Conservation (phyloP, 2,888 invertebrate species). For the Enchytraeus crypticus region DNA sequence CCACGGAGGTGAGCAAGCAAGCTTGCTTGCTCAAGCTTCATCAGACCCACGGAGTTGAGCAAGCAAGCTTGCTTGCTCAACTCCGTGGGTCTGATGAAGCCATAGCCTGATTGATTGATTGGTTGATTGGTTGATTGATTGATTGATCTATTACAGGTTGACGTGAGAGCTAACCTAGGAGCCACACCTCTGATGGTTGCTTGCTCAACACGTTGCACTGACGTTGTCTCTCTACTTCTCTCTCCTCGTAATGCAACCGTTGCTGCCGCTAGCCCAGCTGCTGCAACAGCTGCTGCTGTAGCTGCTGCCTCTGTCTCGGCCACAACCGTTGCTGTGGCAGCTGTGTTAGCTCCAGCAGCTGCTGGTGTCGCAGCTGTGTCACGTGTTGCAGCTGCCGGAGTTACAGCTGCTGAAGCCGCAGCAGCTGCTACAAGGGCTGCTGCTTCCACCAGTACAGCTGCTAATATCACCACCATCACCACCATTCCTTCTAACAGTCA, state of each 20-base stretch:
- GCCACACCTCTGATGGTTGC: conserved; percentile 31
- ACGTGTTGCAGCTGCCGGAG: neutral
- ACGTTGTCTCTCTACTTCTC: conserved; percentile 17
- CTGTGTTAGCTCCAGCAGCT: neutral
- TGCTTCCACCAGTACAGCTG: neutral
- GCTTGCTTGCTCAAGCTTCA: conserved; percentile 28
- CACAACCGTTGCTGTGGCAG: neutral
- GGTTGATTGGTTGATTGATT: no score
- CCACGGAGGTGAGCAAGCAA: no score
- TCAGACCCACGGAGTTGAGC: no score
- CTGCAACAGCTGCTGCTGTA: neutral
- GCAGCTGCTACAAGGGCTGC: neutral
- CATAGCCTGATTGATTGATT: no score
- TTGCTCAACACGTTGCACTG: conserved; percentile 22
- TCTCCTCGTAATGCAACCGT: neutral
- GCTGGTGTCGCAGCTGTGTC: neutral
- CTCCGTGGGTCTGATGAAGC: no score
- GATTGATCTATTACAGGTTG: no score
- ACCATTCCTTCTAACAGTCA: no score
- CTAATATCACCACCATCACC: neutral
- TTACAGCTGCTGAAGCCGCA: neutral
- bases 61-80: no score
- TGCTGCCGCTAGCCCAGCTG: neutral
- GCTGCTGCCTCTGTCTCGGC: neutral
- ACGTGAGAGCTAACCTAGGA: conserved; percentile 24